Conservation (phyloP, 92 coral and sea anemone genomes). For the Phenganax marumi region DNA sequence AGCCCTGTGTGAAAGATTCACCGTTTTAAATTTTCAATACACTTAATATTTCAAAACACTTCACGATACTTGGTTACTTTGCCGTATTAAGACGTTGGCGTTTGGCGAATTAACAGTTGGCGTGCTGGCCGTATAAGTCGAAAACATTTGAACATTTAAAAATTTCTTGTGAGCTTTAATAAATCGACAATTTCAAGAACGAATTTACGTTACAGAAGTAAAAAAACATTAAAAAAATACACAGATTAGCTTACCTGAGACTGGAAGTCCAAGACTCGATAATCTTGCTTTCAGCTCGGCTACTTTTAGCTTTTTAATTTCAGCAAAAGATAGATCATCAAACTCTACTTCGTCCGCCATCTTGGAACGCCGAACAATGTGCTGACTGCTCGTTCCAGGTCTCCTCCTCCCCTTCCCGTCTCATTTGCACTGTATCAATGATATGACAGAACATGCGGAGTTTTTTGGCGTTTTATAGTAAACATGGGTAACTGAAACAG, state of each 20-base stretch:
- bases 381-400: no score
- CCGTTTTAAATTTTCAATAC: neutral
- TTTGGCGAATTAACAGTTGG: no score
- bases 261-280: constrained; percentile 73
- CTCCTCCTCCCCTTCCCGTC: no score
- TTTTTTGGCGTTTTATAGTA: no score
- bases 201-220: neutral
- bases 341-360: constrained; percentile 71
- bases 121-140: no score
- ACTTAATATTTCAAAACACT: neutral
- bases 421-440: no score
- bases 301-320: constrained; percentile 82
- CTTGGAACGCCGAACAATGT: constrained; percentile 43
- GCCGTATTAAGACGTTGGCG: no score
- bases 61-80: no score
- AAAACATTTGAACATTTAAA: no score
- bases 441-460: no score
- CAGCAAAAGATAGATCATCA: constrained; percentile 52
- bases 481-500: no score
- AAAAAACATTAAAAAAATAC: neutral
- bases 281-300: constrained; percentile 81
- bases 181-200: neutral
- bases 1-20: constrained; percentile 59
- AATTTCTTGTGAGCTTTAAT: no score
- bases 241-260: constrained; percentile 64